Percentiles rank a stretch among this genome's conserved stretches.
phyloP scores from a whole-genome alignment of 2,797 vertebrate species.

The Buceros bicornis region DNA sequence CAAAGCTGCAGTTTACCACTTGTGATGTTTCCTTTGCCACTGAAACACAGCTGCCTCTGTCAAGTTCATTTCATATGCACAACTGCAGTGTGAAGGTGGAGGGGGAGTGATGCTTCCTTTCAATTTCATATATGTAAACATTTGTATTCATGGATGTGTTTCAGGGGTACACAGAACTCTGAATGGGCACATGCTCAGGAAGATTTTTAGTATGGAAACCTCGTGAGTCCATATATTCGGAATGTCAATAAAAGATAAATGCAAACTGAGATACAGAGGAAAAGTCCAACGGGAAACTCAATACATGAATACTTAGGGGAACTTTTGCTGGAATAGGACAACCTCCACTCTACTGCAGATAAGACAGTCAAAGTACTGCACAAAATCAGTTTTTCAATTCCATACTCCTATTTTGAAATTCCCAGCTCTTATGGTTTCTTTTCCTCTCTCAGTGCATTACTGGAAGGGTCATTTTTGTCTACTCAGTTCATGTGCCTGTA shows the following conservation, averaged over 20 bases:
- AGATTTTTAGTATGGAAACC: background rate
- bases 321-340: background rate
- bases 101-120: background rate
- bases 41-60: background rate
- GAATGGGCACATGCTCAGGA: background rate
- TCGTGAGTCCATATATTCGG: background rate
- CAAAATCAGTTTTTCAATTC: background rate
- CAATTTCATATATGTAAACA: background rate
- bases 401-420: background rate
- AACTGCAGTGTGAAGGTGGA: background rate
- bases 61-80: background rate
- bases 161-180: background rate
- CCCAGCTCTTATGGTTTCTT: background rate
- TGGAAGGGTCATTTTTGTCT: background rate
- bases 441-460: background rate
- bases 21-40: background rate
- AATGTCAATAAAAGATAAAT: background rate
- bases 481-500: background rate
- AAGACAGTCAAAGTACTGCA: rapidly evolving
- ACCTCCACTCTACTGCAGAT: background rate
- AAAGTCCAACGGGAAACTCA: background rate
- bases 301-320: rapidly evolving
- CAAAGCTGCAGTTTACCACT: background rate
- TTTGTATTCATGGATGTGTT: background rate
- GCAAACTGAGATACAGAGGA: background rate